Base-by-base conservation (phyloP, 2,797 vertebrate genomes). In the Halcyon smyrnensis region DNA sequence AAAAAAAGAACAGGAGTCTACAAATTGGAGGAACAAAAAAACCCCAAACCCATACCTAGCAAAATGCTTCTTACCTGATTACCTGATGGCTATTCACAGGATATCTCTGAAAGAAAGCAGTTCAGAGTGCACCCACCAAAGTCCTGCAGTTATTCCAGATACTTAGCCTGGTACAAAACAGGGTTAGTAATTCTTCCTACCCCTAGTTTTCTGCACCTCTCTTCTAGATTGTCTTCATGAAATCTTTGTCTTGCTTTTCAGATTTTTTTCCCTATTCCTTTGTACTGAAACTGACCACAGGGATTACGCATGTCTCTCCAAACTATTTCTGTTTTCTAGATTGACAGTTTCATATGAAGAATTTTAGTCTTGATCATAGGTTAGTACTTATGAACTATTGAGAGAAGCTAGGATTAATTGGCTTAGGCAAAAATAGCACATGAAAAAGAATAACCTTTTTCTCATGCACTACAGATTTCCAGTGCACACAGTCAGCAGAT, bases 401-500 rank as follows among this genome's bases (percentile, higher is more conserved):
- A 86, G 60, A 83, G 77, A 86, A 73, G 32, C 32, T 70, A 88
- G 73, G 46, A 84, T 63, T 20, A 69, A 9, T 81, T 16, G 83
- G 59, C 1, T 1, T 39, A 82, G 60, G 30, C 37, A 68, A 57
- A 73, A 79, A 15, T 39, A 59, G 17, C 46, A 11, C 13, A 57
- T 65, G 65, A 76, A 63, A 90, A 89, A 84, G 32, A 92, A 65
- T 96, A 94, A 96, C 23, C 30, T 6, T 91, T 80, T 84, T 97
- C 46, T 97, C 60, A 36, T 67, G 27, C 39, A 17, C 85, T 97
- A 18, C 94, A 99, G 99, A 94, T 98, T 94, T 98, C 99, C 84
- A 99, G 89, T 27, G 98, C 97, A 9, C 98, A 99, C 45, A 99
- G 99, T 96, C 99, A 99, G 97, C 99, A 99, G 97, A 99, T 99